phyloP scores from a whole-genome alignment of 2,113 vertebrate species.

The Zosterops lateralis region DNA sequence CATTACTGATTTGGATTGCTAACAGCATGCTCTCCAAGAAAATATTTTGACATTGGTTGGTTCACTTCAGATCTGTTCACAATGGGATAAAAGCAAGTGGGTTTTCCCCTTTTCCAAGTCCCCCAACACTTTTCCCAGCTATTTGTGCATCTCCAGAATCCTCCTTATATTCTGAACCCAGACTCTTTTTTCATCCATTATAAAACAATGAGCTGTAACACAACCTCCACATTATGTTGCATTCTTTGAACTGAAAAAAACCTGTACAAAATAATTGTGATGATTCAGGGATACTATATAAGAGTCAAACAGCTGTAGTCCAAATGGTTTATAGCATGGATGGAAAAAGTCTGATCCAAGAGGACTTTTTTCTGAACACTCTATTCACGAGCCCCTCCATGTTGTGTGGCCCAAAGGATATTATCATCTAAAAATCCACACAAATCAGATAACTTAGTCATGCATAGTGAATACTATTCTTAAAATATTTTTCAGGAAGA shows the following conservation, averaged over 20 bases:
- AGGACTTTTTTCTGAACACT: not conserved
- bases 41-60: not conserved
- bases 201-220: not conserved
- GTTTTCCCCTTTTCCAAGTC: not conserved
- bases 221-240: not conserved
- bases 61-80: not conserved
- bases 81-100: not conserved
- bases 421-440: not conserved
- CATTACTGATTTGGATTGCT: not conserved
- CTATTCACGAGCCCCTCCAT: not conserved
- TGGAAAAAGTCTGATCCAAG: not conserved
- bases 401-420: not conserved
- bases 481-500: not conserved
- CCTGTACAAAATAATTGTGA: not conserved
- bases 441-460: not conserved
- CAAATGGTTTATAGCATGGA: not conserved
- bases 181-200: not conserved
- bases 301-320: not conserved
- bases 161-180: fast-evolving
- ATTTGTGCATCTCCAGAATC: not conserved
- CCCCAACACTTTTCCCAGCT: not conserved
- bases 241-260: not conserved
- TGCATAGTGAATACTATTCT: not conserved
- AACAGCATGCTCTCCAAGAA: not conserved
- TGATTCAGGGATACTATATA: not conserved